Evolutionary conservation across 2,113 vertebrate genomes (phyloP), one percentile per base, ranked within the genome.

Genomic region (Emydocephalus ijimae): DNA sequence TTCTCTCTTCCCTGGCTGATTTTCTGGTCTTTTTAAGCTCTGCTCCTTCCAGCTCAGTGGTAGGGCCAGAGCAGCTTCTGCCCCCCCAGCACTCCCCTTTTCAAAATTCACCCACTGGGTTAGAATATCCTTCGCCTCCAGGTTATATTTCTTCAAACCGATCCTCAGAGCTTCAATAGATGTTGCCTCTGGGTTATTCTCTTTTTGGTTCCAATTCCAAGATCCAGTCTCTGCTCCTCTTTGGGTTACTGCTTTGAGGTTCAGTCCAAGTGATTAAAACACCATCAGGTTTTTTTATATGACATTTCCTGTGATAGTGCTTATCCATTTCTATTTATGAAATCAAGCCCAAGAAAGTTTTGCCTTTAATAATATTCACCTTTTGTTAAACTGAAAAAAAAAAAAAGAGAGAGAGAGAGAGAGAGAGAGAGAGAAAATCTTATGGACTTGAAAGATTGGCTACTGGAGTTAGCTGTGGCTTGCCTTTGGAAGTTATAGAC

Each of bases 131-230:
- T 97, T 92, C 94, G 92, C 92, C 97, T 90, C 94, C 5, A 0
- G 93, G 96, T 94, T 96, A n/a, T 95, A 1, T 95, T 96, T 94
- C 94, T 97, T 96, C 94, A 95, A 91, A 93, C 90, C 93, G 96
- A 97, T 96, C 94, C 94, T 96, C 85, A 54, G 91, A 88, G n/a
- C 95, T 95, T 95, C 90, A 94, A 57, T 29, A 81, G 96, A 88
- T 93, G 59, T 95, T 96, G 94, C 97, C 96, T 96, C 95, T 96
- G 91, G 94, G 88, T 96, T 95, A 88, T 94, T 81, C 93, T 96
- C 91, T 94, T 96, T 96, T 96, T 94, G 85, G 89, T 95, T 97
- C 96, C 92, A 93, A 0, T 96, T 97, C 97, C 93, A 94, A 93
- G 94, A 86, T 43, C 95, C 88, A 2, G 5, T 50, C 91, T n/a